Percentiles rank a stretch among this genome's conserved stretches.
These are phyloP conservation scores for Ormia ochracea DNA, from an alignment of 2,888 invertebrate genomes.

Conservation along the genomic window DNA sequence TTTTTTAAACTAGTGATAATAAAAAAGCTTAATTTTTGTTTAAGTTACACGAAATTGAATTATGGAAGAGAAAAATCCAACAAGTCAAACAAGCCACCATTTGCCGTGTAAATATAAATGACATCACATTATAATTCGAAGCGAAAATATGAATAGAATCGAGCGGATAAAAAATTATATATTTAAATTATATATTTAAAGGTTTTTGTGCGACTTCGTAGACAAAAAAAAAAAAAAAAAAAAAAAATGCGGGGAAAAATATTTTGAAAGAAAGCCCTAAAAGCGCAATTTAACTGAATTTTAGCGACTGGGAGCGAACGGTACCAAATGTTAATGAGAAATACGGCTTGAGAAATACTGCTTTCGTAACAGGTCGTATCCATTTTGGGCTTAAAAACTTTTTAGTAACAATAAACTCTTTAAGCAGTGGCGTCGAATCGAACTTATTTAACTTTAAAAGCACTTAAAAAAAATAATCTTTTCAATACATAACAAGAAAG, in stretches of 20 bases:
- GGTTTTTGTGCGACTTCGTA: neutral
- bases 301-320: neutral
- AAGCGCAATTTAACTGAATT: neutral
- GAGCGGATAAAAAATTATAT: neutral
- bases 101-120: conserved; percentile 5
- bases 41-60: neutral
- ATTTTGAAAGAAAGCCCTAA: neutral
- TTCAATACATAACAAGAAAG: too few relatives aligned
- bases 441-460: too few relatives aligned
- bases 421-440: too few relatives aligned
- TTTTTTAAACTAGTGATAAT: conserved; percentile 4
- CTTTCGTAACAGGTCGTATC: too few relatives aligned
- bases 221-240: neutral
- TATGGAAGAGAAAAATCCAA: neutral
- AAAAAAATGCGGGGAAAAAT: too few relatives aligned
- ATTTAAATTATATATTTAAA: conserved; percentile 28
- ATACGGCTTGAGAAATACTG: too few relatives aligned
- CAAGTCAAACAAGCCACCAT: conserved; percentile 10
- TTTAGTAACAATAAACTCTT: too few relatives aligned
- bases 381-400: too few relatives aligned
- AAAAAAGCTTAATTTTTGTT: neutral
- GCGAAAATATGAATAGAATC: neutral
- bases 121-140: conserved; percentile 52
- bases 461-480: too few relatives aligned
- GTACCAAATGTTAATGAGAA: neutral